Evolutionary conservation across 2,113 vertebrate genomes (phyloP).

Genomic region (Ondatra zibethicus): DNA sequence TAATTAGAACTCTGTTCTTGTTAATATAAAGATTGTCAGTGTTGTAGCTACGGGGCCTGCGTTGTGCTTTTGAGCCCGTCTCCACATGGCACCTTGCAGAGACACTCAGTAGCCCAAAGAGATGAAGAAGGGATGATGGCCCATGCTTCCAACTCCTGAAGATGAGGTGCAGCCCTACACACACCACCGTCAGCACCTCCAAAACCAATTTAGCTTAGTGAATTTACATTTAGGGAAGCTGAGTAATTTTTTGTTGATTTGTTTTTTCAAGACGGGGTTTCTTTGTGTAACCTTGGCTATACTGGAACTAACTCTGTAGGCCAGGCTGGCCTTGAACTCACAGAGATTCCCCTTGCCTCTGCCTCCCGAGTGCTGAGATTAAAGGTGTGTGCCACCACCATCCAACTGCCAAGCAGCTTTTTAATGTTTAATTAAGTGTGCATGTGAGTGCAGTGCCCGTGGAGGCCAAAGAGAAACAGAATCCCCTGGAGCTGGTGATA

Average conservation of each 20-base stretch:
- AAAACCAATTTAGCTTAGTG: neutral
- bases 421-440: neutral
- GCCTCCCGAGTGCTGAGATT: neutral
- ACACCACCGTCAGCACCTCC: neutral
- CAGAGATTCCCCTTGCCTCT: neutral
- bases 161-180: neutral
- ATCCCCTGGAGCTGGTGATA: neutral
- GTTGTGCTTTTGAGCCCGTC: neutral
- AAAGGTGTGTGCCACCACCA: neutral
- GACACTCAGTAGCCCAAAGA: accelerated
- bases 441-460: neutral
- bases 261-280: neutral
- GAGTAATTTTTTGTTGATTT: neutral
- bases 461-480: neutral
- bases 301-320: neutral
- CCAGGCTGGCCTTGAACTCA: neutral
- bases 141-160: neutral
- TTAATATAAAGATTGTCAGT: constrained; percentile 2
- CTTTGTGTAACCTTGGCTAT: neutral
- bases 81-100: neutral
- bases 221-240: neutral
- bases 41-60: neutral
- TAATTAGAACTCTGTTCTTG: constrained; percentile 62
- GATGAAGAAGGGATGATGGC: accelerated
- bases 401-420: neutral